Base-by-base conservation (phyloP, 2,797 vertebrate species). In the Mormyrus hasselquistii region DNA sequence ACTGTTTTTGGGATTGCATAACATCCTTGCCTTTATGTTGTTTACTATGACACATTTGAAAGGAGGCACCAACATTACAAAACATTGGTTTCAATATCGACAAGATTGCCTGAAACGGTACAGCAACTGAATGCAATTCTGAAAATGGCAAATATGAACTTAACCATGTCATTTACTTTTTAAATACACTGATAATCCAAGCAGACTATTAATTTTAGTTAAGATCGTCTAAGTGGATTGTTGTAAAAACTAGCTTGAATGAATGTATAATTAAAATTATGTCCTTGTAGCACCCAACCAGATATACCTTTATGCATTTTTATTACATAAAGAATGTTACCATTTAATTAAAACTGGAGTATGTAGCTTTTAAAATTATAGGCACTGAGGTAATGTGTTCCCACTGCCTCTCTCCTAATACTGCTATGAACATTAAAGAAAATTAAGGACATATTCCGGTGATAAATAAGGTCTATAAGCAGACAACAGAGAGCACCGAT, bases 131-230 rank as follows among this genome's bases (percentile, higher is more conserved):
- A 82, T 82, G 41, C 41, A 47, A 47, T 47, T 44, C 76, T 82
- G 41, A 82, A 82, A 44, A 10, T 82, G 76, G 38, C 16, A 82
- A 44, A n/a, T n/a, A 47, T n/a, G 7, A 79, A 79, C 6, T 44
- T n/a, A 79, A 79, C 38, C 14, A 44, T 44, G 16, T 82, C 6
- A 47, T 82, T 47, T 47, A 47, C 16, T 82, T 47, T n/a, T 82
- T 47, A 82, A 82, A 82, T 82, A 82, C 7, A 82, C 76, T 19
- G 76, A 47, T 47, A 82, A 82, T 82, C 76, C 76, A 82, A 47
- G 38, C 16, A 82, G 76, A 47, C 76, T n/a, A 47, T 82, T 82
- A n/a, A 47, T 47, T 82, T 82, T 82, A 82, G 38, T 44, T 82
- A 47, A 22, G 38, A 82, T 47, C 19, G 22, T 22, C 76, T 22